Base-by-base conservation (phyloP, 2,888 invertebrate genomes). In the Scaptodrosophila latifasciaeformis region DNA sequence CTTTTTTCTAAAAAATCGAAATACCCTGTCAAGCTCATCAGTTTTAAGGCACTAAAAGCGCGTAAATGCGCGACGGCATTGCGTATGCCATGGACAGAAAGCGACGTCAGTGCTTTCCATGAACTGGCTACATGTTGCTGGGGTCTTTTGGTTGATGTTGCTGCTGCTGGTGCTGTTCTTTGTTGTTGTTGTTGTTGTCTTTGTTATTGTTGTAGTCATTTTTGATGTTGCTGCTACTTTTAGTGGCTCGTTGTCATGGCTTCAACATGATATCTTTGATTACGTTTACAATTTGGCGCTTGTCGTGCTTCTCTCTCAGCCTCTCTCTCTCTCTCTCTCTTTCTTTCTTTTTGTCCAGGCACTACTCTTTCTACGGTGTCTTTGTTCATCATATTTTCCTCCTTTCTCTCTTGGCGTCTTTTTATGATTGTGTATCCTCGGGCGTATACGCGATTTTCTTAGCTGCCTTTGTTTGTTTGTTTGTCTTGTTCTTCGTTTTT, bases 251-350 rank as follows among this genome's bases (percentile, higher is more conserved):
- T 49, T 30, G 52, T 53, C 49, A 30, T 51, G 49, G 31, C 31
- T 39, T 43, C 34, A 6, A 5, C 34, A 15, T 34, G 13, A 34
- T 48, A 57, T 69, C 39, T 50, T 60, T 72, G 66, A 76, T 65
- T 55, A 52, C 58, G 43, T 61, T 72, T 69, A 52, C 59, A 54
- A 58, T 59, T 59, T 39, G 50, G 43, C 54, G 43, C 49, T 54
- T 49, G 46, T 42, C 29, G 45, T 50, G 6, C 15, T 15, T 24
- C 43, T 12, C 39, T 35, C 17, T n/a, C n/a, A n/a, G n/a, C n/a
- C n/a, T n/a, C n/a, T n/a, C n/a, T n/a, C n/a, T n/a, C 45, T 27
- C 35, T n/a, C n/a, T n/a, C n/a, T n/a, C n/a, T n/a, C n/a, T n/a
- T n/a, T n/a, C n/a, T n/a, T n/a, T n/a, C n/a, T n/a, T n/a, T n/a